Evolutionary conservation across 2,797 vertebrate genomes (phyloP).

Genomic region (Aplochiton taeniatus): DNA sequence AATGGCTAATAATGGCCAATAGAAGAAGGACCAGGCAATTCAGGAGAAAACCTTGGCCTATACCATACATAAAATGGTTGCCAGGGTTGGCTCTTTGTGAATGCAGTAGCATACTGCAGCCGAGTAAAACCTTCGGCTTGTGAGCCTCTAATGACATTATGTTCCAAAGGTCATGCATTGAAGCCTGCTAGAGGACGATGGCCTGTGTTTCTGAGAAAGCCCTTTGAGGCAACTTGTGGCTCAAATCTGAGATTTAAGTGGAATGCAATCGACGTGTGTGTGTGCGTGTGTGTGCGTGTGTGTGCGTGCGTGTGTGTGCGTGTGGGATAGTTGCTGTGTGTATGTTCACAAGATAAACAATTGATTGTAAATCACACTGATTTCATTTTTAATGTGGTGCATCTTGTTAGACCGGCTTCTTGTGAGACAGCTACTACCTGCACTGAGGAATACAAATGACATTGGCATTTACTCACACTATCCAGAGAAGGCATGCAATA

Average conservation of each 20-base stretch:
- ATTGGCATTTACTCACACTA: conserved; percentile 36
- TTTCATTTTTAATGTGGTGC: conserved; percentile 14
- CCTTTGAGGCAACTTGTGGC: conserved; percentile 7
- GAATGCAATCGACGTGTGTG: neutral
- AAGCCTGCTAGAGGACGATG: conserved; percentile 20
- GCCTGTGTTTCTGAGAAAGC: conserved; percentile 10
- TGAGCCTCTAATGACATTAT: conserved; percentile 13
- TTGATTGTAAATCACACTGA: neutral
- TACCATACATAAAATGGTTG: neutral
- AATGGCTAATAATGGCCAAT: neutral
- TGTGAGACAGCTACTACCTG: conserved; percentile 32
- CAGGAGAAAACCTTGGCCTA: too few species aligned
- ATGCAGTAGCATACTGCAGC: neutral
- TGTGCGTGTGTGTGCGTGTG: conserved; percentile 2
- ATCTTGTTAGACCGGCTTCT: conserved; percentile 34
- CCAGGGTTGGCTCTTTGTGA: neutral
- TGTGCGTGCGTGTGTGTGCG: conserved; percentile 3
- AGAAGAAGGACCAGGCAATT: neutral
- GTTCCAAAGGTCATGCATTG: conserved; percentile 33
- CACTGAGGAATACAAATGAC: conserved; percentile 52
- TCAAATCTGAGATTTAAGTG: conserved; percentile 5
- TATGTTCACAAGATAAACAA: neutral
- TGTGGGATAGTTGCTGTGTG: neutral
- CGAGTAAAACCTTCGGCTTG: conserved; percentile 3
- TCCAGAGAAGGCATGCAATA: conserved; percentile 21